Evolutionary conservation across 2,113 vertebrate species (phyloP).

Genomic region (Mirza zaza): DNA sequence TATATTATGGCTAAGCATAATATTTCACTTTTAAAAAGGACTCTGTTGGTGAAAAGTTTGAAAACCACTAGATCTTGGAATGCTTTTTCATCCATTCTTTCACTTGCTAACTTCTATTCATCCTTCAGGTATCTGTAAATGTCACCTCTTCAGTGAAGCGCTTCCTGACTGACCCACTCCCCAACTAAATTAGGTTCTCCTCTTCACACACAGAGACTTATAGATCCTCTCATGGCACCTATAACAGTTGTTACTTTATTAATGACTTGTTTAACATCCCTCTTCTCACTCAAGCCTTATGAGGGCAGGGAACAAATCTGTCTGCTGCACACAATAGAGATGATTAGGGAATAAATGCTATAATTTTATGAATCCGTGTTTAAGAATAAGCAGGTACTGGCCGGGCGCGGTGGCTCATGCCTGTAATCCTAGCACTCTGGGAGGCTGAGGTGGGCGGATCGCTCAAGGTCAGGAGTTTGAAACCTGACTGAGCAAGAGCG

Average conservation of each 20-base stretch:
- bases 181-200: not conserved
- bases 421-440: too few relatives aligned
- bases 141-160: not conserved
- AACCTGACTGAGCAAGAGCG: too few relatives aligned
- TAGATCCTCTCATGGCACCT: not conserved
- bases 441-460: too few relatives aligned
- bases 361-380: not conserved
- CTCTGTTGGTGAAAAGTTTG: not conserved
- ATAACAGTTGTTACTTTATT: not conserved
- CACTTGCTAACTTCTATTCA: slow-evolving; percentile 1
- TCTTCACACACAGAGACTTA: not conserved
- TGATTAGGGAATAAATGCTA: not conserved
- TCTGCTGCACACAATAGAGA: not conserved
- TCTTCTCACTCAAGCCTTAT: not conserved
- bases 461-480: too few relatives aligned
- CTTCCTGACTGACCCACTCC: not conserved
- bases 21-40: not conserved
- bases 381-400: not conserved
- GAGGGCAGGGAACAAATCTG: not conserved
- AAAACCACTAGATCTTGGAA: not conserved
- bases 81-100: not conserved
- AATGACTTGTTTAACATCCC: not conserved
- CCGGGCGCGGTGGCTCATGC: too few relatives aligned
- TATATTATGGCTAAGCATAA: not conserved
- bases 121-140: not conserved